Evolutionary conservation across 2,888 invertebrate genomes (phyloP), one percentile per base, ranked within the genome.

Genomic region (Agrotis puta): DNA sequence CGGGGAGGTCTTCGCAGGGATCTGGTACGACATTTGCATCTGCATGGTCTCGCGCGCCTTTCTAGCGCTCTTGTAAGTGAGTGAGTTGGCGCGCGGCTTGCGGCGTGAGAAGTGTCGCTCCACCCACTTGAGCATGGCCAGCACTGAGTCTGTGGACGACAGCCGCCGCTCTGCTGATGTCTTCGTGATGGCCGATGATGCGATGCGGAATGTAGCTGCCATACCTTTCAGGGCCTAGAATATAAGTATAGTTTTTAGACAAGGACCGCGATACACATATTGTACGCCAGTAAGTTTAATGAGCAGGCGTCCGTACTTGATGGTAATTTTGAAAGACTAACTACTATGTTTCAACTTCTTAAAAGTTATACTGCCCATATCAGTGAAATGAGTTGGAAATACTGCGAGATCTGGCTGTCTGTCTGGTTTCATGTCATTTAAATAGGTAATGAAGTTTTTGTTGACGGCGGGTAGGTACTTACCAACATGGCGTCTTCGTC

Each of bases 401-500:
- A 33, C 33, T 33, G 33, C 33, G 33, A 33, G 33, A 33, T 33
- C 33, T 6, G 33, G 7, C 33, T 33, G 33, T 33, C 33, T 33
- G 33, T 33, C 33, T 33, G 33, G 33, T 33, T 33, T 33, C 33
- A 33, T 33, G 7, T 33, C 33, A 33, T 33, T 33, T 33, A 24
- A 53, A 53, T 24, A 7, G 24, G 2, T 18, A 18, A 54, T 4
- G 24, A 33, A 24, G 18, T 43, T 53, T 56, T 53, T 53, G 43
- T 43, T 39, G 13, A 66, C 16, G 16, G 39, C 11, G 11, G 39
- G 39, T 39, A 39, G 39, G 14, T 77, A 85, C 94, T 92, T 92
- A 98, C 98, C 97, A 97, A 96, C 98, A 98, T 98, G 54, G 98
- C 98, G 89, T 98, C 98, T 93, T 98, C 98, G 90, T 98, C 98